Percentiles rank a stretch among this genome's conserved stretches.
phyloP scores from a whole-genome alignment of 2,888 invertebrate genomes.

The Caenorhabditis sp. region DNA sequence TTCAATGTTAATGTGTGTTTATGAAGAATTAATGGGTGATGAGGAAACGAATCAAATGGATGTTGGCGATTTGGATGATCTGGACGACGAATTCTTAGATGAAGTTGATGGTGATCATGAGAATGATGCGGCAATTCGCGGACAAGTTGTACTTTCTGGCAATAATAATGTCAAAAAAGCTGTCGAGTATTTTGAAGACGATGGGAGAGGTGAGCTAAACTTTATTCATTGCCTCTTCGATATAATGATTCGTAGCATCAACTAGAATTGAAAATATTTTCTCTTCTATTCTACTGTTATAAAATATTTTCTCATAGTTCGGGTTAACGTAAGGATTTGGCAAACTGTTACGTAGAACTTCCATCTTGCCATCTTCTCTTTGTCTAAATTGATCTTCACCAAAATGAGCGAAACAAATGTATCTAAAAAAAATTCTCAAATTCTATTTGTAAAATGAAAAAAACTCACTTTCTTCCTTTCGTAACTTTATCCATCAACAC shows the following conservation, averaged over 20 bases:
- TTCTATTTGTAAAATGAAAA: too few species aligned
- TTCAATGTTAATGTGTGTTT: conserved; percentile 56
- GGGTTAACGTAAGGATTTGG: background rate
- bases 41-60: conserved; percentile 62
- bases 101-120: conserved; percentile 10
- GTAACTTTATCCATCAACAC: background rate
- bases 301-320: background rate
- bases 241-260: background rate
- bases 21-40: conserved; percentile 69
- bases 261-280: background rate
- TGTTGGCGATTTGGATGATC: conserved; percentile 40
- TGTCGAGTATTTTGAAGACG: conserved; percentile 43
- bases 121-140: conserved; percentile 7
- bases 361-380: background rate
- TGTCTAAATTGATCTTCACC: background rate
- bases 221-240: background rate
- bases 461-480: background rate
- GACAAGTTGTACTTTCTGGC: conserved; percentile 29
- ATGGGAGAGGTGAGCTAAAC: conserved; percentile 9
- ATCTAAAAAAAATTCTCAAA: background rate
- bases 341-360: background rate
- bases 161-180: conserved; percentile 45
- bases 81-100: conserved; percentile 35
- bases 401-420: background rate
- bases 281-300: background rate